phyloP scores from a whole-genome alignment of 2,888 invertebrate genomes.

The Flexamia atlantica region DNA sequence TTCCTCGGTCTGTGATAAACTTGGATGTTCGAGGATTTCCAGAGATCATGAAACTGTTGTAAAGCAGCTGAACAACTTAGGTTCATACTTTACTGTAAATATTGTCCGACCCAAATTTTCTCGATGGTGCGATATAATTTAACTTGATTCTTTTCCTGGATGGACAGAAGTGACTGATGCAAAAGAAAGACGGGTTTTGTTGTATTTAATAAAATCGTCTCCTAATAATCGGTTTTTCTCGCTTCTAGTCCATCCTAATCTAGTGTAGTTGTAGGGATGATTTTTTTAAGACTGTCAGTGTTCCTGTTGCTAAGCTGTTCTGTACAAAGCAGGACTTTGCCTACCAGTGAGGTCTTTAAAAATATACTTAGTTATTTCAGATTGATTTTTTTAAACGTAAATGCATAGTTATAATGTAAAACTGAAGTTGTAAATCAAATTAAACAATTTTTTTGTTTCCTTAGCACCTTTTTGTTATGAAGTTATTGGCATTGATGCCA shows the following conservation, averaged over 20 bases:
- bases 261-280: slow-evolving; percentile 13
- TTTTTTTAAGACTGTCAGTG: slow-evolving; percentile 35
- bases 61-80: slow-evolving; percentile 35
- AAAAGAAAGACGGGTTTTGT: slow-evolving; percentile 17
- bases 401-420: no score
- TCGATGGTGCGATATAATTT: slow-evolving; percentile 55
- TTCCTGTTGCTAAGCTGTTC: slow-evolving; percentile 9
- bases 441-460: no score
- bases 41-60: slow-evolving; percentile 41
- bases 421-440: no score
- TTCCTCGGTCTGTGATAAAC: slow-evolving; percentile 37
- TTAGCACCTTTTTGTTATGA: no score
- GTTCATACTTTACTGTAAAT: slow-evolving; percentile 45
- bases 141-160: slow-evolving; percentile 23
- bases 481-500: no score
- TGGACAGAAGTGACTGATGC: slow-evolving; percentile 30
- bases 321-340: not conserved
- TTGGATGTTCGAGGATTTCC: slow-evolving; percentile 18
- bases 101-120: slow-evolving; percentile 41
- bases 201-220: not conserved
- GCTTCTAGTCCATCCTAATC: slow-evolving; percentile 25
- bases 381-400: no score
- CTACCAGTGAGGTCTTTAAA: not conserved
- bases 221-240: slow-evolving; percentile 10
- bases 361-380: no score